These are phyloP conservation scores for Stegodyphus dumicola DNA, from an alignment of 1,140 invertebrate genomes.

Conservation along the genomic window DNA sequence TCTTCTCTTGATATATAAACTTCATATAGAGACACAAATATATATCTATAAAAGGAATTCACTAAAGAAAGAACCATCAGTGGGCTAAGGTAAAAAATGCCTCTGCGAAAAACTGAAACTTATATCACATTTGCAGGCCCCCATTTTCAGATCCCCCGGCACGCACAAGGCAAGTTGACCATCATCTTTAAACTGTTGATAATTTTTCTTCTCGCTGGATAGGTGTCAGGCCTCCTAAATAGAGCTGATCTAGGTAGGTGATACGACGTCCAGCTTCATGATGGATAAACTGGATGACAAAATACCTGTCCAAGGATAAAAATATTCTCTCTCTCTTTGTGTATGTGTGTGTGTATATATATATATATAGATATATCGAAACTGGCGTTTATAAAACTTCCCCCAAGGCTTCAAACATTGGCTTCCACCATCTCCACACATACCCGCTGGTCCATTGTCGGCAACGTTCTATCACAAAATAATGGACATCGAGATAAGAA, in stretches of 20 bases:
- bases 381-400: slow-evolving; percentile 42
- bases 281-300: slow-evolving; percentile 58
- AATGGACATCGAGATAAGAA: slow-evolving; percentile 55
- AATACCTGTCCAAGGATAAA: slow-evolving; percentile 59
- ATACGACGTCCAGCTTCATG: slow-evolving; percentile 43
- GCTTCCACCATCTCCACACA: not conserved
- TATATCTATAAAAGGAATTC: too few relatives aligned
- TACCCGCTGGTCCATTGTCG: slow-evolving; percentile 26
- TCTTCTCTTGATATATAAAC: too few relatives aligned
- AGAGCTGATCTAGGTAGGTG: slow-evolving; percentile 34
- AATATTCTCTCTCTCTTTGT: slow-evolving; percentile 37
- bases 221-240: slow-evolving; percentile 40
- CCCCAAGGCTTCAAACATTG: slow-evolving; percentile 45
- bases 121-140: not conserved
- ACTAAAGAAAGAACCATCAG: too few relatives aligned
- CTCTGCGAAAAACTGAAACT: slow-evolving; percentile 8
- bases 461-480: slow-evolving; percentile 55
- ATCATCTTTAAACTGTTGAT: slow-evolving; percentile 60
- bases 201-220: slow-evolving; percentile 44
- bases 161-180: slow-evolving; percentile 26
- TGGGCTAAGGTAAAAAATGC: not conserved
- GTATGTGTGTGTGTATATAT: slow-evolving; percentile 6
- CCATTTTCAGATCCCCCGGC: slow-evolving; percentile 4
- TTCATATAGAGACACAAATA: too few relatives aligned
- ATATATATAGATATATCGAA: slow-evolving; percentile 30